Conservation (phyloP, 1,140 invertebrate genomes). For the Cydia amplana region DNA sequence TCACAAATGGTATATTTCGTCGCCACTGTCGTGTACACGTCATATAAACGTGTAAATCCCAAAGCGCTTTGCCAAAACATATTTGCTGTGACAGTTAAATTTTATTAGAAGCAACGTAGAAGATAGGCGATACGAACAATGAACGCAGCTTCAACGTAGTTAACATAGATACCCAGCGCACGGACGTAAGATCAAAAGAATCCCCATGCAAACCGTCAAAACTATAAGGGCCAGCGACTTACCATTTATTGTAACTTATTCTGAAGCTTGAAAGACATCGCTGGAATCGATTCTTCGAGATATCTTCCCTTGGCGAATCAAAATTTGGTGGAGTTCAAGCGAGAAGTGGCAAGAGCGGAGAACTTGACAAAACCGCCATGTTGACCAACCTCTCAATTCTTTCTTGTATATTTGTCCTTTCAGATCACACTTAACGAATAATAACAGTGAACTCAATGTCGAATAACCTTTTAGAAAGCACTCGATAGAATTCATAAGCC, state of each 20-base stretch:
- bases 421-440: background rate
- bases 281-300: conserved; percentile 35
- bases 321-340: background rate
- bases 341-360: conserved; percentile 10
- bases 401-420: background rate
- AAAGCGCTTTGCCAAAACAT: conserved; percentile 5
- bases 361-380: background rate
- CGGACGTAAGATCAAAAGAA: conserved; percentile 38
- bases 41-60: conserved; percentile 13
- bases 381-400: background rate
- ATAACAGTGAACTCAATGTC: background rate
- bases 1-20: background rate
- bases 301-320: conserved; percentile 31
- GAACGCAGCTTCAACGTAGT: conserved; percentile 19
- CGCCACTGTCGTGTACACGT: too few species aligned
- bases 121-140: conserved; percentile 24
- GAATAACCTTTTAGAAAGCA: background rate
- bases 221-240: conserved; percentile 51
- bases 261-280: conserved; percentile 25
- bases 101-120: conserved; percentile 30
- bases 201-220: conserved; percentile 52
- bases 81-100: conserved; percentile 9
- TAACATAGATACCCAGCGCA: conserved; percentile 14
- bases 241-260: conserved; percentile 42
- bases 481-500: background rate